Conservation (phyloP, 2,113 vertebrate species). For the Sitta europaea region DNA sequence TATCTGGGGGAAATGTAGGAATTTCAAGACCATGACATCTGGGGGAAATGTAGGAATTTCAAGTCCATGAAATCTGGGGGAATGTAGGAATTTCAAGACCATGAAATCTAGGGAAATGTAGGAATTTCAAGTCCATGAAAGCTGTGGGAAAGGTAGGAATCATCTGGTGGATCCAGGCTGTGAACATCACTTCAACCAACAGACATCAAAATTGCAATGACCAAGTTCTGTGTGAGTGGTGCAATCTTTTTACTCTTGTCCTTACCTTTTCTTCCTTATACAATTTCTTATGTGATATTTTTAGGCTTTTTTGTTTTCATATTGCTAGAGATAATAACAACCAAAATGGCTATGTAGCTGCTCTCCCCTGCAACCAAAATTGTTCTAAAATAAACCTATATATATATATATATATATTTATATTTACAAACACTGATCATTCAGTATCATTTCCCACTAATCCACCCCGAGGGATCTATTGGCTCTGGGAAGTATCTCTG, state of each 20-base stretch:
- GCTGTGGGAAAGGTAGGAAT: background rate
- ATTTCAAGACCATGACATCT: background rate
- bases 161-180: background rate
- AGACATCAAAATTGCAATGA: accelerated
- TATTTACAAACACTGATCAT: background rate
- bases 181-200: background rate
- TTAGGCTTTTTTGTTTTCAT: background rate
- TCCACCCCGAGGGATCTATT: too few relatives aligned
- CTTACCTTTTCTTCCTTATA: background rate
- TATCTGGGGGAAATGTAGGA: background rate
- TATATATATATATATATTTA: background rate
- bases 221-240: background rate
- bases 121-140: background rate
- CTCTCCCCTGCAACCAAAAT: background rate
- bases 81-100: too few relatives aligned
- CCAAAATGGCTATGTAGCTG: background rate
- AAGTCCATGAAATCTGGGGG: background rate
- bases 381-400: background rate
- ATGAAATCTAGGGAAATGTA: background rate
- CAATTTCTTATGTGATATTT: background rate
- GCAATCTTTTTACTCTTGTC: background rate
- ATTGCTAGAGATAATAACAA: background rate
- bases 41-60: background rate
- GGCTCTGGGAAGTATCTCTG: background rate
- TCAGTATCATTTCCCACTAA: background rate